Evolutionary conservation across 2,888 invertebrate species (phyloP).

Genomic region (Heliconius aoede): DNA sequence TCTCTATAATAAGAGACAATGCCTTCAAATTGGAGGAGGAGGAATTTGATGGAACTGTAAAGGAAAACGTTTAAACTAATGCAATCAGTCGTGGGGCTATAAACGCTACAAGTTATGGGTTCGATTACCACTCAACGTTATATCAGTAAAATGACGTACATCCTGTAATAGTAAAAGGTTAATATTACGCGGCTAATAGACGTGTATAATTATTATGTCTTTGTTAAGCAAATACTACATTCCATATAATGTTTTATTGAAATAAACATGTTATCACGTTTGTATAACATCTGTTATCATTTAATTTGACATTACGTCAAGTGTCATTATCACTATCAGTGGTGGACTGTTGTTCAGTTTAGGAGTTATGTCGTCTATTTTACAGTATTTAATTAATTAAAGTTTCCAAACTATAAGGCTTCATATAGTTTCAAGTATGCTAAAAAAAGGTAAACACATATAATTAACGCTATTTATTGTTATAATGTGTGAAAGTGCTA

Average conservation of each 20-base stretch:
- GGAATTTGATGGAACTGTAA: too few relatives aligned
- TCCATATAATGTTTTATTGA: neutral
- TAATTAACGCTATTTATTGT: slow-evolving; percentile 38
- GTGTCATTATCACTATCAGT: slow-evolving; percentile 9
- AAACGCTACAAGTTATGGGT: too few relatives aligned
- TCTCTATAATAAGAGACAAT: too few relatives aligned
- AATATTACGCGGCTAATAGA: too few relatives aligned
- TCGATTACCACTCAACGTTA: too few relatives aligned
- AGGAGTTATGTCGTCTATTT: neutral
- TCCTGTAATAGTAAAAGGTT: too few relatives aligned
- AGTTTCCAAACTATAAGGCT: neutral
- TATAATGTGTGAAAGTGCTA: slow-evolving; percentile 57
- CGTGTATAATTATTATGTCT: neutral
- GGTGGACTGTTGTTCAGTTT: neutral
- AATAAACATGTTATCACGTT: neutral
- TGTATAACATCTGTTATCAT: slow-evolving; percentile 9
- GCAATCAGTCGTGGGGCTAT: too few relatives aligned
- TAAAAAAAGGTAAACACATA: slow-evolving; percentile 66
- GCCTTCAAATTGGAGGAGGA: too few relatives aligned
- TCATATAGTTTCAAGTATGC: slow-evolving; percentile 52
- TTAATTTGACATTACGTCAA: slow-evolving; percentile 2
- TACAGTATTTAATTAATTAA: neutral
- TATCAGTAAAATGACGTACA: too few relatives aligned
- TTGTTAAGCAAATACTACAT: neutral
- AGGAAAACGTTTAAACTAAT: too few relatives aligned